Base-by-base conservation (phyloP, 2,113 vertebrate species). In the Lepisosteus oculatus region DNA sequence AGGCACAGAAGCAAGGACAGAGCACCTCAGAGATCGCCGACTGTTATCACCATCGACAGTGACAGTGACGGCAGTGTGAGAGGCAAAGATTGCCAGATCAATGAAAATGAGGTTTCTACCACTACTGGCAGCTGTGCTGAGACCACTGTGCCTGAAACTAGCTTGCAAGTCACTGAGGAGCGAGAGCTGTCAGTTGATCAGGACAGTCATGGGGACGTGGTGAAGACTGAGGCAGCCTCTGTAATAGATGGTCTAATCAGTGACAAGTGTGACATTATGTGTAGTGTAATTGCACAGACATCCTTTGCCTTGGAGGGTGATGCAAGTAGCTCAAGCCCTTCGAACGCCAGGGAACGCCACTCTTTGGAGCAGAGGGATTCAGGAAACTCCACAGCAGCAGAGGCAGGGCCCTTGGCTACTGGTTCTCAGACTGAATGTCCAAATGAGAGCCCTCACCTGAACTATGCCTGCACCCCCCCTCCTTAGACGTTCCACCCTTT, bases 1-100 rank as follows among this genome's bases (percentile, higher is more conserved):
- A 93, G 84, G 65, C 89, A 90, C 76, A 92, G 83, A 15, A 87
- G 72, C 59, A 68, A 41, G 0, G 82, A 81, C 4, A 15, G 1
- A 72, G 79, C 67, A 74, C 80, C 68, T 70, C 80, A 0, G 41
- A 54, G 0, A 61, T 92, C 92, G 6, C 89, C 93, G 0, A 72
- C 91, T n/a, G 85, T 97, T 43, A 95, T 97, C 70, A 95, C 91
- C 0, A 95, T 96, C 44, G 89, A 95, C 55, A 96, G 94, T 72
- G 95, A 96, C 59, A 95, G 90, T 13, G 93, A 97, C 29, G 59
- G 43, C 59, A 73, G 47, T 13, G 44, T 57, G 41, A 55, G 70
- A 8, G 17, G 69, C n/a, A 66, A 67, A n/a, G 3, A 9, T 12
- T 45, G 42, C 45, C 81, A 68, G 45, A n/a, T 12, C 17, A 61